These are phyloP conservation scores for Drosophila varians DNA, from an alignment of 1,140 invertebrate genomes.

Conservation along the genomic window DNA sequence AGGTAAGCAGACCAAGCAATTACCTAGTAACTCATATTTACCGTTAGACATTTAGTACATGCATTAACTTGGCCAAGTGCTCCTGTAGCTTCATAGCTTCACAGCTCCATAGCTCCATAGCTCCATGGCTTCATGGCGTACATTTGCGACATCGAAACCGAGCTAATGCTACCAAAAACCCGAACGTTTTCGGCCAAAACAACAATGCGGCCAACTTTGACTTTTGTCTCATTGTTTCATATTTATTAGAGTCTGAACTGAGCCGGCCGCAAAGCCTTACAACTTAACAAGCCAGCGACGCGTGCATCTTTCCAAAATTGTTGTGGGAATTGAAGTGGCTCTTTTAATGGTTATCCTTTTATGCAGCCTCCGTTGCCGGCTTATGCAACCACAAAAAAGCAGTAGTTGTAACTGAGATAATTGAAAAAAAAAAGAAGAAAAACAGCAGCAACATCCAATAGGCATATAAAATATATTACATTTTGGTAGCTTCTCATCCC, in stretches of 20 bases:
- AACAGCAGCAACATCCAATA: background rate
- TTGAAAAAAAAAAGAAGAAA: slow-evolving; percentile 59
- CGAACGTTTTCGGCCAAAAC: slow-evolving; percentile 42
- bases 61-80: slow-evolving; percentile 67
- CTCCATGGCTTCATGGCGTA: slow-evolving; percentile 28
- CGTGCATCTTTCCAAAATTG: slow-evolving; percentile 72
- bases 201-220: slow-evolving; percentile 50
- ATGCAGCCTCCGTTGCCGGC: slow-evolving; percentile 56
- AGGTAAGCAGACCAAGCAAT: slow-evolving; percentile 67
- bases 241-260: slow-evolving; percentile 65
- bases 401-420: slow-evolving; percentile 30
- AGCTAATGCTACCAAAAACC: slow-evolving; percentile 15
- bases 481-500: slow-evolving; percentile 45
- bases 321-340: slow-evolving; percentile 67
- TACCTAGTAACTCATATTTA: slow-evolving; percentile 81
- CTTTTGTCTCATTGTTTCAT: slow-evolving; percentile 81
- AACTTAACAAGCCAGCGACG: slow-evolving; percentile 69
- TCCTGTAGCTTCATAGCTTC: slow-evolving; percentile 13
- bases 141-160: slow-evolving; percentile 56
- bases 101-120: too few relatives aligned
- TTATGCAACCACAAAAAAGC: slow-evolving; percentile 59
- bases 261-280: slow-evolving; percentile 27
- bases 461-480: slow-evolving; percentile 38
- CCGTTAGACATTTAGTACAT: slow-evolving; percentile 78
- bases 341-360: slow-evolving; percentile 77